Conservation (phyloP, 2,888 invertebrate genomes). For the Xestia rhomboidea region DNA sequence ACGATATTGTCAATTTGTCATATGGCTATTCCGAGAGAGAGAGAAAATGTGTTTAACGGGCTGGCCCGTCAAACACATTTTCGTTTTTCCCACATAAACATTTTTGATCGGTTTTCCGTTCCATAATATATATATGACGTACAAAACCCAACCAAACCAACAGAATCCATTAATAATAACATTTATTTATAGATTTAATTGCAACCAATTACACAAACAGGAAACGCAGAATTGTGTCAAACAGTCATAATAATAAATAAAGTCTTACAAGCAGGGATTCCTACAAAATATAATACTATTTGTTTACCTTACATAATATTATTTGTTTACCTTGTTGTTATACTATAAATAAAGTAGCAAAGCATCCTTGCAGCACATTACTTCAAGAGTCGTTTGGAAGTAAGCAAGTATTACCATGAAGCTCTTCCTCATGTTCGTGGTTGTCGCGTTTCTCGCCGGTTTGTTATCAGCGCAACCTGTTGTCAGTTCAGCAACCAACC, state of each 20-base stretch:
- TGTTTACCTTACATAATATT: background rate
- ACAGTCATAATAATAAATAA: background rate
- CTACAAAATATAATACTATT: background rate
- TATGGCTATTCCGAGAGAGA: background rate
- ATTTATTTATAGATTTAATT: slow-evolving; percentile 7
- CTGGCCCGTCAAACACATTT: background rate
- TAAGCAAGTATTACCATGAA: slow-evolving; percentile 4
- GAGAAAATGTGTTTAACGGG: too few species aligned
- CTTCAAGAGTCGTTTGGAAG: background rate
- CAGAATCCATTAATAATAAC: background rate
- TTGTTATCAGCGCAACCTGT: slow-evolving; percentile 4
- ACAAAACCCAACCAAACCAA: background rate
- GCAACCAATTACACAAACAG: background rate
- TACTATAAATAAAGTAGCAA: background rate
- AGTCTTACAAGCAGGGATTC: background rate
- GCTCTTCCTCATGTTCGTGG: background rate
- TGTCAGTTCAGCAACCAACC: background rate
- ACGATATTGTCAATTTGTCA: background rate
- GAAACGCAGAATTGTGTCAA: background rate
- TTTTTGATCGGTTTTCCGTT: background rate
- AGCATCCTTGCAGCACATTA: background rate
- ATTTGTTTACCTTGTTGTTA: background rate
- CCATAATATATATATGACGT: background rate
- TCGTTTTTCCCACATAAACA: background rate
- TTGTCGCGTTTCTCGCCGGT: background rate